phyloP scores from a whole-genome alignment of 1,140 invertebrate species.

The Gryon sp. region DNA sequence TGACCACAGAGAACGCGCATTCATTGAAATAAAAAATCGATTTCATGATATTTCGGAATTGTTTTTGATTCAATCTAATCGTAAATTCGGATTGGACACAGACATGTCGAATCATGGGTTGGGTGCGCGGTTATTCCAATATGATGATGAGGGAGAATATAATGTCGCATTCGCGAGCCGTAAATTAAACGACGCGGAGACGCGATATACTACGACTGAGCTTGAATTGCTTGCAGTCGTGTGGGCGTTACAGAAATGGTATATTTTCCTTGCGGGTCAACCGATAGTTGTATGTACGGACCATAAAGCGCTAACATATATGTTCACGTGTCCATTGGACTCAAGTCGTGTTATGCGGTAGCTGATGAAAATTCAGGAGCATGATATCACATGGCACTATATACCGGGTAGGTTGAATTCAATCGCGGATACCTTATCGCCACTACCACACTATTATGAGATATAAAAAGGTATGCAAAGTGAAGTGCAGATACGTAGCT shows the following conservation, averaged over 20 bases:
- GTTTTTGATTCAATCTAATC: neutral
- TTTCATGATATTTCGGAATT: neutral
- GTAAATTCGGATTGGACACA: neutral
- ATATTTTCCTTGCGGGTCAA: neutral
- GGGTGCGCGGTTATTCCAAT: neutral
- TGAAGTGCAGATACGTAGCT: neutral
- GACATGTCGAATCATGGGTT: neutral
- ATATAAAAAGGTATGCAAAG: neutral
- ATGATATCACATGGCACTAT: neutral
- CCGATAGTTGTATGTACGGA: conserved; percentile 13
- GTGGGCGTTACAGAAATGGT: conserved; percentile 14
- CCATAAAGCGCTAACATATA: conserved; percentile 12
- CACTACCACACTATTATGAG: neutral
- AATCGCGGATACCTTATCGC: neutral
- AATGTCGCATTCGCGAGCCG: conserved; percentile 27
- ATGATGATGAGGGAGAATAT: neutral
- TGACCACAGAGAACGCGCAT: neutral
- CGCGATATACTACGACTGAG: conserved; percentile 72
- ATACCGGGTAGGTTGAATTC: conserved; percentile 1
- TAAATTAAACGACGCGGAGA: conserved; percentile 69
- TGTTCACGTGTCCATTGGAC: conserved; percentile 1
- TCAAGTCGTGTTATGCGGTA: neutral
- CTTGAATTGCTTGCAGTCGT: conserved; percentile 12
- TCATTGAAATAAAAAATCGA: neutral
- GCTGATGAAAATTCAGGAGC: conserved; percentile 11